phyloP scores from a whole-genome alignment of 2,888 invertebrate genomes.

The Sisyra nigra region DNA sequence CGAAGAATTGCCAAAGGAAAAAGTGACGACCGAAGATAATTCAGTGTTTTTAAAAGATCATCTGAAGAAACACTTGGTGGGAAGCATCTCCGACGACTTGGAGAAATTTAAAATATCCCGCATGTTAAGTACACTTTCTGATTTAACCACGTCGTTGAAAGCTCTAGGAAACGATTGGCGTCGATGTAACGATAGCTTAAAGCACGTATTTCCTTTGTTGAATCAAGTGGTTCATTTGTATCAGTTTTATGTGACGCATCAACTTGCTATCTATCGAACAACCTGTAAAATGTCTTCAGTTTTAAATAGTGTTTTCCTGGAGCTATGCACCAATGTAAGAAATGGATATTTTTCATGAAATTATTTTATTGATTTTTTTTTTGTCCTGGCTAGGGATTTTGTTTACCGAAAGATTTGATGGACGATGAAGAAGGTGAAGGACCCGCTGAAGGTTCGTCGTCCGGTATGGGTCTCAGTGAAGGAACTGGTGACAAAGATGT shows the following conservation, averaged over 20 bases:
- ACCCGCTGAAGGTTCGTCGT: conserved; percentile 32
- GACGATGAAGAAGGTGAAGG: conserved; percentile 46
- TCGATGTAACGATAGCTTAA: background rate
- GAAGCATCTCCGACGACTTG: conserved; percentile 43
- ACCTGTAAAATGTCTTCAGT: conserved; percentile 72
- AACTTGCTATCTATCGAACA: conserved; percentile 60
- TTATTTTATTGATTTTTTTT: background rate
- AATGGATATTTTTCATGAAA: background rate
- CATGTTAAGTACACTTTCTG: conserved; percentile 16
- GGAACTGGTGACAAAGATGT: conserved; percentile 90
- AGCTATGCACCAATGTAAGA: conserved; percentile 53
- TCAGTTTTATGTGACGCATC: conserved; percentile 65
- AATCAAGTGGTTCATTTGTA: conserved; percentile 59
- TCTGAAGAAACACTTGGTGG: conserved; percentile 46
- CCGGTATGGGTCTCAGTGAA: conserved; percentile 79
- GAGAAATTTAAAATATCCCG: conserved; percentile 35
- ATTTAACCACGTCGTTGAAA: background rate
- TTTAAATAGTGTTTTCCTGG: conserved; percentile 68
- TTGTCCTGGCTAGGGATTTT: conserved; percentile 54
- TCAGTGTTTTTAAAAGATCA: conserved; percentile 41
- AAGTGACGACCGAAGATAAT: conserved; percentile 22
- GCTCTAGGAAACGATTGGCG: background rate
- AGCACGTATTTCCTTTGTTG: conserved; percentile 44
- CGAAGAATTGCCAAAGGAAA: conserved; percentile 15
- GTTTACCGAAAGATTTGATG: conserved; percentile 72